These are phyloP conservation scores for Epistrophella euchroma DNA, from an alignment of 2,888 invertebrate genomes.

Conservation along the genomic window DNA sequence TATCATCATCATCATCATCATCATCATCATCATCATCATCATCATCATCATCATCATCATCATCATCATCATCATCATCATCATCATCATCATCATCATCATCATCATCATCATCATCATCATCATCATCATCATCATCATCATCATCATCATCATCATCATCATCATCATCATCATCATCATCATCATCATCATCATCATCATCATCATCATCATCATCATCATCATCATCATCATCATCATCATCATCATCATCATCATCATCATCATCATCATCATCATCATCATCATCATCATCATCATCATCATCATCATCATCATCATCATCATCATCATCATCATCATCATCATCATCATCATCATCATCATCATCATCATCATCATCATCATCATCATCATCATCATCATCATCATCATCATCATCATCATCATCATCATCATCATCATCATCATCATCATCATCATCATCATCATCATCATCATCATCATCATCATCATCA, in stretches of 20 bases:
- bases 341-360: conserved; percentile 32
- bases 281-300: conserved; percentile 34
- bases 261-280: conserved; percentile 59
- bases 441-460: conserved; percentile 32
- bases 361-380: conserved; percentile 58
- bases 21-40: conserved; percentile 40
- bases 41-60: conserved; percentile 31
- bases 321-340: conserved; percentile 31
- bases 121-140: conserved; percentile 32
- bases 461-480: conserved; percentile 54
- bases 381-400: conserved; percentile 43
- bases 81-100: conserved; percentile 55
- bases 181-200: conserved; percentile 48
- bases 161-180: conserved; percentile 51
- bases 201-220: conserved; percentile 54
- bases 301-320: conserved; percentile 55
- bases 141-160: conserved; percentile 31
- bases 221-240: conserved; percentile 22
- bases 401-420: conserved; percentile 48
- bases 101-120: conserved; percentile 52
- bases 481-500: conserved; percentile 54
- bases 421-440: conserved; percentile 37
- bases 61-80: conserved; percentile 42
- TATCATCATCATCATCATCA: conserved; percentile 53
- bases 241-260: conserved; percentile 34